These are phyloP conservation scores for Brachypterus glaber DNA, from an alignment of 2,888 invertebrate species.

Conservation along the genomic window DNA sequence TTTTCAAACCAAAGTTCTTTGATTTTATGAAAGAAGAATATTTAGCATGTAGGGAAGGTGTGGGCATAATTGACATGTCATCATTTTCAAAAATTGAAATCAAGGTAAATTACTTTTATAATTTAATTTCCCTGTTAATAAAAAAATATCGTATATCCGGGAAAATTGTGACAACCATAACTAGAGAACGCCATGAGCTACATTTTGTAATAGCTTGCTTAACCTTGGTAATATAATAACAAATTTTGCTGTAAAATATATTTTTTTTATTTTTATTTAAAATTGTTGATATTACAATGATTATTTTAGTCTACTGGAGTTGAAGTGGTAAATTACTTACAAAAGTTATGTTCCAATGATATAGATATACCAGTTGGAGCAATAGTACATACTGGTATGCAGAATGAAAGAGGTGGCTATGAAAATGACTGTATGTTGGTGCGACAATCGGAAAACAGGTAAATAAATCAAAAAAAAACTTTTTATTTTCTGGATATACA, in stretches of 20 bases:
- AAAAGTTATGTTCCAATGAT: constrained; percentile 57
- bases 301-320: constrained; percentile 50
- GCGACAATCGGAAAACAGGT: constrained; percentile 50
- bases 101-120: constrained; percentile 41
- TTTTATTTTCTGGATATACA: background rate
- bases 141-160: too few relatives aligned
- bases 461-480: constrained; percentile 10
- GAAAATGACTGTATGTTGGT: constrained; percentile 68
- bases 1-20: constrained; percentile 60
- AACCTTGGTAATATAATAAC: too few relatives aligned
- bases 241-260: constrained; percentile 3
- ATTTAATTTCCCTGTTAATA: constrained; percentile 2
- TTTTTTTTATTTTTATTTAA: too few relatives aligned
- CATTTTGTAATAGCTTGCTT: too few relatives aligned
- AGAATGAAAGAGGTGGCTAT: constrained; percentile 59
- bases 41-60: constrained; percentile 63
- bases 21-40: constrained; percentile 61
- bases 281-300: too few relatives aligned
- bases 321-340: constrained; percentile 54
- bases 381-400: constrained; percentile 62
- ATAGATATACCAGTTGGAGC: constrained; percentile 54
- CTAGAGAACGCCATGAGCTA: too few relatives aligned
- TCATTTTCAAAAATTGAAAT: constrained; percentile 69
- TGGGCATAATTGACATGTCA: constrained; percentile 70
- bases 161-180: too few relatives aligned